These are phyloP conservation scores for Toxonevra muliebris DNA, from an alignment of 2,888 invertebrate species.

Conservation along the genomic window DNA sequence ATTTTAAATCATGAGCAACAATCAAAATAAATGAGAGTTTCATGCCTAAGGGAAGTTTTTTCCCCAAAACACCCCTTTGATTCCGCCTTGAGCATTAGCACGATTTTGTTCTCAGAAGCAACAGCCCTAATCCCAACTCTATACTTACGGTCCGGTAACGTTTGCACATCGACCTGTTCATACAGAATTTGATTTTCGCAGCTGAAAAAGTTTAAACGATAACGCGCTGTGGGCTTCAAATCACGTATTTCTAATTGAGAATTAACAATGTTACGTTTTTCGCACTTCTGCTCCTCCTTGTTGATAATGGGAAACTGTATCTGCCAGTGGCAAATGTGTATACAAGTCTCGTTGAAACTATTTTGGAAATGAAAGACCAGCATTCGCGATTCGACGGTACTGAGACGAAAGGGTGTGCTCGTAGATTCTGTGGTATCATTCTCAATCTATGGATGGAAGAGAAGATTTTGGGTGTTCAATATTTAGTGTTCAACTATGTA, in stretches of 20 bases:
- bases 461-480: too few species aligned
- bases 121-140: neutral
- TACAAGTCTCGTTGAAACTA: slow-evolving; percentile 55
- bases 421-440: slow-evolving; percentile 58
- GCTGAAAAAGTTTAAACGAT: slow-evolving; percentile 57
- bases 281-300: slow-evolving; percentile 54
- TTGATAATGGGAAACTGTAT: slow-evolving; percentile 49
- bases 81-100: too few species aligned
- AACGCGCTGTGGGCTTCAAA: slow-evolving; percentile 53
- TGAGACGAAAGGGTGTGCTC: slow-evolving; percentile 55
- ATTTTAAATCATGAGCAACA: too few species aligned
- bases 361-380: slow-evolving; percentile 57
- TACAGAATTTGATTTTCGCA: slow-evolving; percentile 57
- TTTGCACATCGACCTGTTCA: slow-evolving; percentile 59
- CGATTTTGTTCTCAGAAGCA: too few species aligned
- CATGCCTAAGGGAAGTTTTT: too few species aligned
- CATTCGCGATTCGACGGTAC: slow-evolving; percentile 59
- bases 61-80: too few species aligned
- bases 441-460: slow-evolving; percentile 50
- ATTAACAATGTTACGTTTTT: slow-evolving; percentile 51
- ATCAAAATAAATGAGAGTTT: too few species aligned
- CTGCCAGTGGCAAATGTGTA: slow-evolving; percentile 55
- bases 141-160: slow-evolving; percentile 61
- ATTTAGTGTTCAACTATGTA: neutral
- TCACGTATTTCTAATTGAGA: slow-evolving; percentile 52